Base-by-base conservation (phyloP, 2,888 invertebrate genomes). In the Anorthoa munda region DNA sequence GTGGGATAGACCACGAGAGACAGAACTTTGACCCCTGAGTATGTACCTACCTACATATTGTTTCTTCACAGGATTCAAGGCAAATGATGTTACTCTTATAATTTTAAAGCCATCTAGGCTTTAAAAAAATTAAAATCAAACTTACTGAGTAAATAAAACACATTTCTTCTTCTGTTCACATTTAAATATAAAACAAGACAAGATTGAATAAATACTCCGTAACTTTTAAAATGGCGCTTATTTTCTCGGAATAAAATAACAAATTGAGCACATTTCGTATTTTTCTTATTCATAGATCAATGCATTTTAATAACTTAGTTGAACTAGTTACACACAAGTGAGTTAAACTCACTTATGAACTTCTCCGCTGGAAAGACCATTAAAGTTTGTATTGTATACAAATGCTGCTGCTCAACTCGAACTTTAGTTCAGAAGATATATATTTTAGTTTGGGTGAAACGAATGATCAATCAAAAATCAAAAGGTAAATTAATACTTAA, bases 261-360 rank as follows among this genome's bases (percentile, higher is more conserved):
- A 60, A 78, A 79, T 18, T 26, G 39, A 72, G 39, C n/a, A 17
- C 60, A 55, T 56, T 63, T 59, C n/a, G 50, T 46, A 53, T 66
- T 66, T 66, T 26, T 75, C n/a, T 80, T 55, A 65, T 23, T 81
- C 15, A 23, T 18, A 61, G 23, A 81, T 77, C 61, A 75, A 18
- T 81, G 65, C 50, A 75, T 81, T 75, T 81, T 81, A 77, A 77
- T 75, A 77, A 81, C 66, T 75, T 81, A 59, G 75, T 65, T 55
- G 53, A 81, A 75, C 75, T 66, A 75, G 77, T 81, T 75, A 66
- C 46, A 15, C 4, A 48, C 51, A 61, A 77, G 59, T 75, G 21
- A 60, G 66, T 75, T 63, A 66, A 75, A 77, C 61, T 73, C 50
- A 73, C 50, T 77, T 51, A 53, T 51, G 1, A 53, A 72, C 60